Base-by-base conservation (phyloP, 2,888 invertebrate species). In the Tenthredo notha region DNA sequence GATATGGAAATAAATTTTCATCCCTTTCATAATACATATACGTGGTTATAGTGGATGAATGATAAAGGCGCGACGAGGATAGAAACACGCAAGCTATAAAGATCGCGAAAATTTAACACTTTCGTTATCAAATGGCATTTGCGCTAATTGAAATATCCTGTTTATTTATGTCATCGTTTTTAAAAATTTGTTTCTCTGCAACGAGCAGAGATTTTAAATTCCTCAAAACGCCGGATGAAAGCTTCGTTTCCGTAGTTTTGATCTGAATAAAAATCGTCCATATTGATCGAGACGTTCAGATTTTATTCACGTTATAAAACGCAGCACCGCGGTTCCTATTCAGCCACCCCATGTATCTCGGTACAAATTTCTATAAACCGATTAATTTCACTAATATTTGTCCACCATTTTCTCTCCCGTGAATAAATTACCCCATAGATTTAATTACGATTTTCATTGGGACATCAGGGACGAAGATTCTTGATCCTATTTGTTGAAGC, bases 351-450 rank as follows among this genome's bases (percentile, higher is more conserved):
- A 25, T 21, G 43, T 21, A 43, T 74, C 43, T 37, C 7, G n/a
- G 70, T 37, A 70, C 6, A 29, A 7, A 6, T 15, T 18, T 10
- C 7, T 33, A 54, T 54, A n/a, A 77, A 29, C 33, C 33, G 21
- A 50, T 77, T 29, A 15, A 10, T 54, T 15, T 18, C 29, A 29
- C 18, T 29, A 33, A 77, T 54, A 29, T 29, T 77, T 18, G 29
- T 33, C n/a, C 33, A 54, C 2, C 50, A 50, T 21, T 40, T 77
- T 3, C 5, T 6, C 29, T 29, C 5, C 33, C 15, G 25, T 0
- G 77, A 77, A 77, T 77, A 77, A 77, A 74, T 74, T 74, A 67
- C 33, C 33, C 67, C 25, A 18, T 7, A 54, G 29, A 77, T 50
- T 54, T 77, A 50, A 29, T 77, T 77, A 77, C 77, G 50, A 77